Evolutionary conservation across 2,888 invertebrate genomes (phyloP).

Genomic region (Oasisia sp.): DNA sequence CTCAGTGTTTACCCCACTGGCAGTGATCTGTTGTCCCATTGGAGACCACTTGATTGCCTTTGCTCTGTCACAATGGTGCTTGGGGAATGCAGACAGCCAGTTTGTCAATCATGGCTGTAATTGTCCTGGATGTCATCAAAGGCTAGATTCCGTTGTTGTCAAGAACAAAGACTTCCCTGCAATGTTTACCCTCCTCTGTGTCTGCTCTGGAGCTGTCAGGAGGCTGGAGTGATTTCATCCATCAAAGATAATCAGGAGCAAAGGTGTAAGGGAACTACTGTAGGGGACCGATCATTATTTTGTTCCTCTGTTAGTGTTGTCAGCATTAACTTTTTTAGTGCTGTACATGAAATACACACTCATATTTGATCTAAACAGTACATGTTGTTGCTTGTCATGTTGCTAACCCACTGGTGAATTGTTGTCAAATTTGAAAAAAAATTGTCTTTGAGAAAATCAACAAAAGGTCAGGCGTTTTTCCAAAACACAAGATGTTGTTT

Average conservation of each 20-base stretch:
- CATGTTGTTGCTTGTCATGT: too few species aligned
- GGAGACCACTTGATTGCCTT: background rate
- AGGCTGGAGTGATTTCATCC: background rate
- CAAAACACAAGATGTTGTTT: too few species aligned
- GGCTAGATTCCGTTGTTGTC: too few species aligned
- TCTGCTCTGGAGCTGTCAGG: background rate
- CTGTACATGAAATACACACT: too few species aligned
- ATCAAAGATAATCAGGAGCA: background rate
- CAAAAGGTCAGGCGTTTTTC: too few species aligned
- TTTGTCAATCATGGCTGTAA: background rate
- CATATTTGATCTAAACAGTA: too few species aligned
- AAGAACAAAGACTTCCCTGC: background rate
- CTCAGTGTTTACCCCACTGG: background rate
- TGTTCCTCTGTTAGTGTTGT: background rate
- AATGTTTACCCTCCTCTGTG: background rate
- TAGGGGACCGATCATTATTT: background rate
- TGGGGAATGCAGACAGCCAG: background rate
- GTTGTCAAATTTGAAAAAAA: too few species aligned
- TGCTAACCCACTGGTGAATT: too few species aligned
- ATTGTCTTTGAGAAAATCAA: too few species aligned
- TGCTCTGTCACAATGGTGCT: background rate
- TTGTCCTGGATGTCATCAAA: background rate
- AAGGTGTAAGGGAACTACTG: background rate
- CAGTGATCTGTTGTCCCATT: background rate
- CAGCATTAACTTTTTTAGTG: too few species aligned